phyloP scores from a whole-genome alignment of 2,113 vertebrate species.

The Arvicanthis niloticus region DNA sequence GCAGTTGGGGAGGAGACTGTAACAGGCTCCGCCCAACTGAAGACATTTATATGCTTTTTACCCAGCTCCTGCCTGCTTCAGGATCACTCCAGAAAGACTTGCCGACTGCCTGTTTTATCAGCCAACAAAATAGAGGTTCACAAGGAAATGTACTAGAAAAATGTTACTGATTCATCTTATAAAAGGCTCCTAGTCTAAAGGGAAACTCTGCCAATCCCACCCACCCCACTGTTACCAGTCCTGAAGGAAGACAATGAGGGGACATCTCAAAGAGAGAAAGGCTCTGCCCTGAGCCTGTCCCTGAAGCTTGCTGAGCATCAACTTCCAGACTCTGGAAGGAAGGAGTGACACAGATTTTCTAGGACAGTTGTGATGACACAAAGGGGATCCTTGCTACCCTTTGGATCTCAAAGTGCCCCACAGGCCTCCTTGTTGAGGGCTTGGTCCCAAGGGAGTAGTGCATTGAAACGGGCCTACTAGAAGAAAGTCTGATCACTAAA shows the following conservation, averaged over 20 bases:
- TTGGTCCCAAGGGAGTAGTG: background rate
- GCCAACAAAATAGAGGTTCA: background rate
- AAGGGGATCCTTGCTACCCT: background rate
- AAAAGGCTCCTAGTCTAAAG: background rate
- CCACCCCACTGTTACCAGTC: rapidly evolving
- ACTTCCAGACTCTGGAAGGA: background rate
- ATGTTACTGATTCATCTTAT: background rate
- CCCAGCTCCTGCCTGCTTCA: background rate
- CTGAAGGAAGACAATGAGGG: background rate
- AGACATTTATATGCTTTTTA: background rate
- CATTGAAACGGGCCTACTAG: background rate
- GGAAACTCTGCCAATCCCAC: too few relatives aligned
- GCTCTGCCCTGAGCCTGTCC: rapidly evolving
- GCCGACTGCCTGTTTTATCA: background rate
- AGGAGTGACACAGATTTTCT: background rate
- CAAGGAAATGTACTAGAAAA: background rate
- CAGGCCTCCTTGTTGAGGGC: too few relatives aligned
- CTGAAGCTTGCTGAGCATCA: background rate
- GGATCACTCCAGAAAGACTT: background rate
- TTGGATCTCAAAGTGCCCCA: background rate
- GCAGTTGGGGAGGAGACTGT: background rate
- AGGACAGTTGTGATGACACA: rapidly evolving
- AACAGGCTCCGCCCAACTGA: rapidly evolving
- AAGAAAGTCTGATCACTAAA: background rate
- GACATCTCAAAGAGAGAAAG: background rate